A percentile compares a stretch with the other conserved stretches of the same genome.
phyloP scores from a whole-genome alignment of 1,140 invertebrate species.

The Orius insidiosus region DNA sequence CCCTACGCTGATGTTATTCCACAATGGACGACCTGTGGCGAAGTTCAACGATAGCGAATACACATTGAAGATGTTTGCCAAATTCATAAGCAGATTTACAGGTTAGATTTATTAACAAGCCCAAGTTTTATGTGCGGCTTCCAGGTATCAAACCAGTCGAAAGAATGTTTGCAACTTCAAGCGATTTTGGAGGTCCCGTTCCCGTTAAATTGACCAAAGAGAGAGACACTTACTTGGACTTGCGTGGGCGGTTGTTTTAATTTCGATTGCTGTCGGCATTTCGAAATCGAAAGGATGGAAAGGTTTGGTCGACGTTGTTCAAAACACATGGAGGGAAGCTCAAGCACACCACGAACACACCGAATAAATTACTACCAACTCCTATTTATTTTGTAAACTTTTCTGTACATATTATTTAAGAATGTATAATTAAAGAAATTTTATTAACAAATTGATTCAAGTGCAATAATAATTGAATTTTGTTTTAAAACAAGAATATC shows the following conservation, averaged over 20 bases:
- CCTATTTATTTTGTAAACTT: no score
- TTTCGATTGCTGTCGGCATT: slow-evolving; percentile 60
- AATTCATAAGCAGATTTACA: slow-evolving; percentile 67
- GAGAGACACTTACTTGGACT: slow-evolving; percentile 64
- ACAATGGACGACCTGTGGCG: slow-evolving; percentile 72
- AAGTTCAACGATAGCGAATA: slow-evolving; percentile 76
- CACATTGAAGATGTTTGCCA: slow-evolving; percentile 57
- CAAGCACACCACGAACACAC: slow-evolving; percentile 66
- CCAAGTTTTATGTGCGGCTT: slow-evolving; percentile 2
- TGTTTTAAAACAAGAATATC: no score
- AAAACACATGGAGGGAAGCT: slow-evolving; percentile 78
- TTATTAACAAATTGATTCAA: no score
- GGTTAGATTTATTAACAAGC: slow-evolving; percentile 25
- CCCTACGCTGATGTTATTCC: slow-evolving; percentile 80
- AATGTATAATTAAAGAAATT: no score
- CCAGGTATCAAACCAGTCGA: slow-evolving; percentile 41
- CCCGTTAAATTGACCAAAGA: slow-evolving; percentile 48
- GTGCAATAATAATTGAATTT: no score
- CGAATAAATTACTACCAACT: slow-evolving; percentile 25
- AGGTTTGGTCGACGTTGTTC: slow-evolving; percentile 63
- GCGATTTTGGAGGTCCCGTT: slow-evolving; percentile 63
- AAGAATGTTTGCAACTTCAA: slow-evolving; percentile 49
- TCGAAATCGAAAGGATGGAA: slow-evolving; percentile 58
- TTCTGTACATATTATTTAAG: no score
- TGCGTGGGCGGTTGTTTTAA: slow-evolving; percentile 69